Percentiles rank a stretch among this genome's conserved stretches.
Conservation (phyloP, 1,140 invertebrate genomes). For the Oncopodura yosiiana region DNA sequence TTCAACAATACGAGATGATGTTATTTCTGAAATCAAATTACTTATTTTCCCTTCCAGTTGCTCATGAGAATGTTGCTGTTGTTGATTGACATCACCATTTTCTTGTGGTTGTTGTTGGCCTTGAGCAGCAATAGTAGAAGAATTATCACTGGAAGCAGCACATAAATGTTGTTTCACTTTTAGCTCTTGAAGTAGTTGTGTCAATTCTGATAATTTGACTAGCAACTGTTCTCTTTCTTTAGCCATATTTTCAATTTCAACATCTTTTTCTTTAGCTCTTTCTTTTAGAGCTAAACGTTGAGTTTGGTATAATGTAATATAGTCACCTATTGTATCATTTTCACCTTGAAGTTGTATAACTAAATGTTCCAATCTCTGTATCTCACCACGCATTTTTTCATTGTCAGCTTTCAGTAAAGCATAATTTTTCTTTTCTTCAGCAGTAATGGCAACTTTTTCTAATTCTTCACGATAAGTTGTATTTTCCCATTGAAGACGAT, state of each 20-base stretch:
- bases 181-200: slow-evolving; percentile 16
- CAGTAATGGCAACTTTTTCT: slow-evolving; percentile 14
- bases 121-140: no score
- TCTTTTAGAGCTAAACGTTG: slow-evolving; percentile 29
- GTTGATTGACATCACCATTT: not conserved
- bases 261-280: slow-evolving; percentile 28
- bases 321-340: slow-evolving; percentile 35
- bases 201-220: slow-evolving; percentile 21
- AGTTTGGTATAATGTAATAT: slow-evolving; percentile 32
- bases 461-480: slow-evolving; percentile 25
- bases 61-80: not conserved
- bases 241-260: slow-evolving; percentile 15
- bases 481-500: slow-evolving; percentile 33
- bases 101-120: not conserved
- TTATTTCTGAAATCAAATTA: slow-evolving; percentile 23
- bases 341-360: slow-evolving; percentile 34
- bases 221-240: slow-evolving; percentile 22
- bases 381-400: slow-evolving; percentile 12
- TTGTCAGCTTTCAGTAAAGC: slow-evolving; percentile 9
- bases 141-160: no score
- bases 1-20: slow-evolving; percentile 15
- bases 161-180: not conserved
- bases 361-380: slow-evolving; percentile 26
- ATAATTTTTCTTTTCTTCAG: slow-evolving; percentile 8
- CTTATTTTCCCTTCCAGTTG: slow-evolving; percentile 25